Evolutionary conservation across 2,888 invertebrate species (phyloP), one percentile per base, ranked within the genome.

Genomic region (Subacronicta megacephala): DNA sequence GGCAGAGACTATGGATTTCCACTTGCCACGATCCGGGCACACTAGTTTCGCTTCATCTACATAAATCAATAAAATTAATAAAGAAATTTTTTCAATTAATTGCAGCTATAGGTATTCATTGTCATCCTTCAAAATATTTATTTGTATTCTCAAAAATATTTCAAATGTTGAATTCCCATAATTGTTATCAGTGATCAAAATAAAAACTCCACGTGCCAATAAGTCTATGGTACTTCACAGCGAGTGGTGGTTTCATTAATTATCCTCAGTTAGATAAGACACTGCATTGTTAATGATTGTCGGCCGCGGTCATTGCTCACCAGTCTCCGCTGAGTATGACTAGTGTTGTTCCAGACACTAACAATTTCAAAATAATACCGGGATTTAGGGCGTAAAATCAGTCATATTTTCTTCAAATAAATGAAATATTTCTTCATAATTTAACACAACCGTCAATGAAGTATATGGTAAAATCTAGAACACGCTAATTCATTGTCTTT

Each of bases 241-340:
- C 85, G 85, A 88, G 88, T 84, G 88, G 85, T 89, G 86, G 88
- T 92, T 93, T 89, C 93, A 94, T 94, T 94, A 93, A 94, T 93
- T 94, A 93, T 93, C 87, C 90, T 85, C 79, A 89, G 84, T 90
- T 92, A 94, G 93, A 94, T 93, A 94, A 93, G 92, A 92, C 90
- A 90, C 89, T 89, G 90, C 88, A 89, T 92, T 87, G 88, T 89
- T 93, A 93, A 93, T 93, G 93, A 92, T 90, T 82, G 77, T 72
- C 77, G 61, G 85, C 77, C 84, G 80, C 83, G 83, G 82, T 83
- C 89, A 92, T 92, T 89, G 87, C 91, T 93, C 92, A 93, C 90
- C n/a, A n/a, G n/a, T n/a, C n/a, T n/a, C n/a, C 85, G 82, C 81
- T 79, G 60, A 23, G 85, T 86, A 85, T 85, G 87, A 88, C 81